These are phyloP conservation scores for Peromyscus polionotus DNA, from an alignment of 2,113 vertebrate species.

Conservation along the genomic window DNA sequence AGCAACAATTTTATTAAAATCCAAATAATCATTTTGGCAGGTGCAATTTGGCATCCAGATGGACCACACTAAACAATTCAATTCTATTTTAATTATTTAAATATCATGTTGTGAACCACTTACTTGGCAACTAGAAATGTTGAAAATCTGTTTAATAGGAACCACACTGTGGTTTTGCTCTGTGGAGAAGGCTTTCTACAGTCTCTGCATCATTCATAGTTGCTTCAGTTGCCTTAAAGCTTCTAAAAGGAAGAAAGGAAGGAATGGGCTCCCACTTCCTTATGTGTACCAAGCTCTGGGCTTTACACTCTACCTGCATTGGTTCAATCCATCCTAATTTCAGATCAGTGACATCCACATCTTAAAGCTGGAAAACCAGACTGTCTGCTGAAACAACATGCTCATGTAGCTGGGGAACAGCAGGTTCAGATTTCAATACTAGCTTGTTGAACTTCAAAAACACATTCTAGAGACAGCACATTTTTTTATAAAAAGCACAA, in stretches of 20 bases:
- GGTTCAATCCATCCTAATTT: background rate
- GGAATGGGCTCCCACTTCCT: background rate
- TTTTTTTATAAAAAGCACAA: background rate
- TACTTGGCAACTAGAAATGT: conserved; percentile 44
- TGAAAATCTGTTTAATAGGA: conserved; percentile 60
- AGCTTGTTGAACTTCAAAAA: conserved; percentile 2
- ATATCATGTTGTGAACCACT: conserved; percentile 67
- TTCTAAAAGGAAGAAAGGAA: conserved; percentile 2
- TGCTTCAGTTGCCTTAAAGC: background rate
- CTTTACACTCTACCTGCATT: background rate
- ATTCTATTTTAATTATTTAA: conserved; percentile 72
- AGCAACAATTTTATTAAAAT: conserved; percentile 68
- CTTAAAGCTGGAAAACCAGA: background rate
- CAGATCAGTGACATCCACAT: background rate
- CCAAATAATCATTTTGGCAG: conserved; percentile 59
- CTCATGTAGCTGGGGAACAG: background rate
- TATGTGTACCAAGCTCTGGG: background rate
- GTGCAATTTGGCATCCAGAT: conserved; percentile 58
- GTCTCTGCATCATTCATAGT: conserved; percentile 2
- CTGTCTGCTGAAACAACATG: background rate
- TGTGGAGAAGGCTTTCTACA: background rate
- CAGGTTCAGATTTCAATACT: conserved; percentile 25
- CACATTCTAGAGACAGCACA: background rate
- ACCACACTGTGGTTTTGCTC: conserved; percentile 16
- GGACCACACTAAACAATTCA: conserved; percentile 66